Evolutionary conservation across 2,888 invertebrate species (phyloP).

Genomic region (Toxonevra muliebris): DNA sequence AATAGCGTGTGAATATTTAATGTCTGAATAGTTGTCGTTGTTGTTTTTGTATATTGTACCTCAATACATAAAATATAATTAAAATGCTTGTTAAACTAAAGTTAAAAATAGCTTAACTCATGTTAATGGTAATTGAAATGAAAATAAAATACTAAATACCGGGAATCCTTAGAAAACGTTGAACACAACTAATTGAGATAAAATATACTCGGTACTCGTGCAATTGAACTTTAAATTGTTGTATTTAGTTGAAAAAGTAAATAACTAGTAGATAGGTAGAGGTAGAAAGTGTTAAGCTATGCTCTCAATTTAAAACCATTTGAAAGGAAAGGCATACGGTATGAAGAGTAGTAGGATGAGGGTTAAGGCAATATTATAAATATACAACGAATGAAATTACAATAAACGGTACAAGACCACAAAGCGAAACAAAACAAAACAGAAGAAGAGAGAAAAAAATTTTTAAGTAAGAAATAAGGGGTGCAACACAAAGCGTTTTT

Average conservation of each 20-base stretch:
- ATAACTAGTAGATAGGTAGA: too few relatives aligned
- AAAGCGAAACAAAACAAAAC: background rate
- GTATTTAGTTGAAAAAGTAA: too few relatives aligned
- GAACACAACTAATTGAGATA: background rate
- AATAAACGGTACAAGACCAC: background rate
- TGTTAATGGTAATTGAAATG: constrained; percentile 37
- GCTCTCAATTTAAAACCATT: constrained; percentile 26
- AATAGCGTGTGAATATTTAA: too few relatives aligned
- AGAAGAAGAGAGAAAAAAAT: background rate
- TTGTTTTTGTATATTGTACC: background rate
- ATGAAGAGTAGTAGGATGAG: background rate
- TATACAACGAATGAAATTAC: background rate
- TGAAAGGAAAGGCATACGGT: background rate
- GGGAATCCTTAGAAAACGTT: constrained; percentile 12
- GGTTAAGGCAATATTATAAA: background rate
- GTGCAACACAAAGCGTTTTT: background rate
- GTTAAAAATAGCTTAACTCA: constrained; percentile 35
- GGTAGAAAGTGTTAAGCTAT: constrained; percentile 23
- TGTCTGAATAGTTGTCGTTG: background rate
- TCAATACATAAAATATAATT: background rate
- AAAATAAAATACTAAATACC: background rate
- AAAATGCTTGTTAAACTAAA: background rate
- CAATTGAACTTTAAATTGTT: too few relatives aligned
- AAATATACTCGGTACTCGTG: background rate
- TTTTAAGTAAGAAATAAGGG: background rate